These are phyloP conservation scores for Scaptomyza hsui DNA, from an alignment of 1,140 invertebrate genomes.

Conservation along the genomic window DNA sequence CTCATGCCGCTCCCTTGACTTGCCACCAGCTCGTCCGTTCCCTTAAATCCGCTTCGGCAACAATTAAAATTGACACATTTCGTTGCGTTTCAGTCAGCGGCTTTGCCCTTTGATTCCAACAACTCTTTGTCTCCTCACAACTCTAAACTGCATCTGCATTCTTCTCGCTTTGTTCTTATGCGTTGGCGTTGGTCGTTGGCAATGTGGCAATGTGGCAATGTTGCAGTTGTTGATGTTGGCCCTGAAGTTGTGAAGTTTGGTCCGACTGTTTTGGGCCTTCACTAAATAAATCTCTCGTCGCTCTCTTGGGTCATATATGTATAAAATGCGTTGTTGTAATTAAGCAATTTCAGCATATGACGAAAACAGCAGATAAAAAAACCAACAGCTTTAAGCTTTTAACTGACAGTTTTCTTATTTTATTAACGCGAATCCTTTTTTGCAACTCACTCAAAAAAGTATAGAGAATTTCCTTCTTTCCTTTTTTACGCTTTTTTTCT, in stretches of 20 bases:
- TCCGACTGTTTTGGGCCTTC: conserved; percentile 5
- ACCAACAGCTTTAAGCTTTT: background rate
- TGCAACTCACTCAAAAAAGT: background rate
- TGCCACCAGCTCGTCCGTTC: background rate
- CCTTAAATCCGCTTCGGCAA: conserved; percentile 71
- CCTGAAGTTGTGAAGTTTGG: background rate
- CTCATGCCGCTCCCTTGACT: conserved; percentile 44
- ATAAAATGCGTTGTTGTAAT: conserved; percentile 40
- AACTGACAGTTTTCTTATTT: conserved; percentile 16
- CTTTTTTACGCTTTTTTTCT: too few relatives aligned
- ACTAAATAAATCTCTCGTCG: conserved; percentile 23
- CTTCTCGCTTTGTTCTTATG: conserved; percentile 57
- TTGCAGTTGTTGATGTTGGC: conserved; percentile 2
- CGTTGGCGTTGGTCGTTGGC: conserved; percentile 70
- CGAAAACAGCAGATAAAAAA: background rate
- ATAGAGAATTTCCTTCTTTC: background rate
- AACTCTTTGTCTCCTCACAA: conserved; percentile 19
- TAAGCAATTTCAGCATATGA: conserved; percentile 51
- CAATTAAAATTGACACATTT: conserved; percentile 84
- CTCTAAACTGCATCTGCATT: conserved; percentile 54
- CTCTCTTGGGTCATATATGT: conserved; percentile 14
- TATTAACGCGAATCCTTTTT: background rate
- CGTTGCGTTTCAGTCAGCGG: conserved; percentile 65
- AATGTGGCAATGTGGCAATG: conserved; percentile 25
- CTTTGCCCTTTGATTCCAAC: conserved; percentile 51